Conservation (phyloP, 2,888 invertebrate genomes). For the Agonopterix arenella region DNA sequence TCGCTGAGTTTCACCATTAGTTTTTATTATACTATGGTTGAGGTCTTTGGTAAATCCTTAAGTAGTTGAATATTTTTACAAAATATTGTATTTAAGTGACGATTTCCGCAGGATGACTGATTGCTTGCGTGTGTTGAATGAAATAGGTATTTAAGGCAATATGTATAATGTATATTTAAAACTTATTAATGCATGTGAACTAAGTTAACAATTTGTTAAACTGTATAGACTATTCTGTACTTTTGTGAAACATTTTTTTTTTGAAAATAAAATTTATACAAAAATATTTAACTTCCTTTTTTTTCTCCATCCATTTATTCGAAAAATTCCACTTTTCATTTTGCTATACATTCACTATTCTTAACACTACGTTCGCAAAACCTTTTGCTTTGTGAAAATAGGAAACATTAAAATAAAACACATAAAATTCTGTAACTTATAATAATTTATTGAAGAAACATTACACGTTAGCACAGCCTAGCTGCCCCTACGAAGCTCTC, state of each 20-base stretch:
- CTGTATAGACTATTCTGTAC: conserved; percentile 38
- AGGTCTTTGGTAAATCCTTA: no score
- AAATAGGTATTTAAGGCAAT: conserved; percentile 19
- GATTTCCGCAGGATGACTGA: conserved; percentile 7
- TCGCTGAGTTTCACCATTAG: no score
- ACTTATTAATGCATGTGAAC: conserved; percentile 23
- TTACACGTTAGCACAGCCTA: conserved; percentile 65
- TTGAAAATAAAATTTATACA: conserved; percentile 57
- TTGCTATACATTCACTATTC: not conserved
- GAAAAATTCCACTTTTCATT: not conserved
- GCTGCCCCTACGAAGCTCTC: conserved; percentile 60
- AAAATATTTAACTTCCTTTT: conserved; percentile 18
- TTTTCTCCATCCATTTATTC: not conserved
- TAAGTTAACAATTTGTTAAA: conserved; percentile 35
- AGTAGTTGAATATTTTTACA: no score
- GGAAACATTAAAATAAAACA: conserved; percentile 19
- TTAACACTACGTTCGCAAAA: not conserved
- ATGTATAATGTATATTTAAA: conserved; percentile 20
- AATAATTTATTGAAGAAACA: conserved; percentile 70
- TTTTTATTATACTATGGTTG: no score
- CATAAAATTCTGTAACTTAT: conserved; percentile 46
- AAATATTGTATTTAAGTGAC: not conserved
- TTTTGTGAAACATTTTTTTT: conserved; percentile 56
- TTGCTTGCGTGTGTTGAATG: conserved; percentile 11
- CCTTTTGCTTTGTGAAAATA: no score